phyloP scores from a whole-genome alignment of 2,113 vertebrate species.

The Spea multiplicata region DNA sequence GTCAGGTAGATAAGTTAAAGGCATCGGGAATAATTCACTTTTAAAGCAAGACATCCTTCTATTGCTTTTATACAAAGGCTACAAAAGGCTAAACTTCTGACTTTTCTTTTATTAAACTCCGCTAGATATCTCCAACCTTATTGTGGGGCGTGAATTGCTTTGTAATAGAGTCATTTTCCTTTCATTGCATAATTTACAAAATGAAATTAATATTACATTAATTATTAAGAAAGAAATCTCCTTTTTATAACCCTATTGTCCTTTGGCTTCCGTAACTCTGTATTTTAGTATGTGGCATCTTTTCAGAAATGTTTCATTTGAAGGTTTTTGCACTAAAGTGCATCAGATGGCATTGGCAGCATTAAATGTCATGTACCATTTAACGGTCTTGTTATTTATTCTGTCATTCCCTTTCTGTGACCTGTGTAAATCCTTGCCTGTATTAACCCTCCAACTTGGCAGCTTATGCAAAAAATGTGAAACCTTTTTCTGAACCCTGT shows the following conservation, averaged over 20 bases:
- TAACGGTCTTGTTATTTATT: constrained; percentile 45
- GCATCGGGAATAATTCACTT: too few relatives aligned
- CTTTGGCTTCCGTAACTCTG: constrained; percentile 29
- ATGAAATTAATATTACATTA: constrained; percentile 5
- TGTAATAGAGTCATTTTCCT: neutral
- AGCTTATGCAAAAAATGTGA: constrained; percentile 41
- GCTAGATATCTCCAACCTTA: too few relatives aligned
- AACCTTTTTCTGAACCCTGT: constrained; percentile 39
- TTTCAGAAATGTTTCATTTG: constrained; percentile 31
- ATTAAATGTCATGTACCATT: constrained; percentile 45
- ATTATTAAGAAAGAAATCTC: constrained; percentile 6
- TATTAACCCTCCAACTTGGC: constrained; percentile 47
- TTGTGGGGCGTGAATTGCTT: too few relatives aligned
- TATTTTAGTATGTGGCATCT: constrained; percentile 31
- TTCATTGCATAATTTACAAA: neutral
- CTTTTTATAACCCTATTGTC: neutral
- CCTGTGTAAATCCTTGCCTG: constrained; percentile 40
- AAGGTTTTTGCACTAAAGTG: constrained; percentile 42
- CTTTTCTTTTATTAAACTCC: too few relatives aligned
- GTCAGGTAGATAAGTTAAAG: too few relatives aligned
- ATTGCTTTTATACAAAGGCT: too few relatives aligned
- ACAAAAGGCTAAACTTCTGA: too few relatives aligned
- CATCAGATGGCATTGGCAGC: constrained; percentile 33
- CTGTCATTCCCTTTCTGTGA: constrained; percentile 40
- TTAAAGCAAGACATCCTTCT: too few relatives aligned